These are phyloP conservation scores for Platerodrilus igneus DNA, from an alignment of 2,888 invertebrate genomes.

Conservation along the genomic window DNA sequence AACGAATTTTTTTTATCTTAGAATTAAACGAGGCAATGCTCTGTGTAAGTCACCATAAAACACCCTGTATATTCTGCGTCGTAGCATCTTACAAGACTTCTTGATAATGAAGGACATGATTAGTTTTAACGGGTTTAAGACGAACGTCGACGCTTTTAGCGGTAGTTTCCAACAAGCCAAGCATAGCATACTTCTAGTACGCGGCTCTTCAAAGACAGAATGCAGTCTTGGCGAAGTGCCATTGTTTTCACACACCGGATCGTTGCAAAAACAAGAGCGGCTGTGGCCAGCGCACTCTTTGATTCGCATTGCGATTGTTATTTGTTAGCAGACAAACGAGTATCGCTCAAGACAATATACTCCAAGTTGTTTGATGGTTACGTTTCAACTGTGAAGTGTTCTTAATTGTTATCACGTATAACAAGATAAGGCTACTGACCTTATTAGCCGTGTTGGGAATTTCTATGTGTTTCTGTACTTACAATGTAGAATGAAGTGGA, in stretches of 20 bases:
- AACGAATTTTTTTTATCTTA: no score
- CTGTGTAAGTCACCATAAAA: no score
- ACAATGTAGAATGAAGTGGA: no score
- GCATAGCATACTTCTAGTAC: constrained; percentile 39
- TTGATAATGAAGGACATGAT: no score
- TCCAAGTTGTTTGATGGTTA: constrained; percentile 16
- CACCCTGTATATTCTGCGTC: no score
- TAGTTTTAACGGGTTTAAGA: constrained; percentile 11
- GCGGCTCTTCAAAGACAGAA: constrained; percentile 45
- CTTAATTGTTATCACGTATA: constrained; percentile 14
- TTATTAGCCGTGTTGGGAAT: no score
- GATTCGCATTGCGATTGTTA: constrained; percentile 44
- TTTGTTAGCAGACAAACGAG: constrained; percentile 44
- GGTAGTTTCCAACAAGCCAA: constrained; percentile 27
- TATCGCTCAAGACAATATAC: constrained; percentile 32
- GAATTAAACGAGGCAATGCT: no score
- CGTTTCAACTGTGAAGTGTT: constrained; percentile 12
- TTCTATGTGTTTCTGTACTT: no score
- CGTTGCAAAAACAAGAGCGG: constrained; percentile 46
- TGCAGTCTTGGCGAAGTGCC: constrained; percentile 47
- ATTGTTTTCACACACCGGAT: constrained; percentile 49
- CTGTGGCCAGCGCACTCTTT: constrained; percentile 43
- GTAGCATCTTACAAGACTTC: no score
- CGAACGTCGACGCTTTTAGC: constrained; percentile 21
- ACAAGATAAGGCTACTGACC: constrained; percentile 12